Percentiles rank a stretch among this genome's conserved stretches.
phyloP scores from a whole-genome alignment of 2,797 vertebrate species.

The Apogon talboti region DNA sequence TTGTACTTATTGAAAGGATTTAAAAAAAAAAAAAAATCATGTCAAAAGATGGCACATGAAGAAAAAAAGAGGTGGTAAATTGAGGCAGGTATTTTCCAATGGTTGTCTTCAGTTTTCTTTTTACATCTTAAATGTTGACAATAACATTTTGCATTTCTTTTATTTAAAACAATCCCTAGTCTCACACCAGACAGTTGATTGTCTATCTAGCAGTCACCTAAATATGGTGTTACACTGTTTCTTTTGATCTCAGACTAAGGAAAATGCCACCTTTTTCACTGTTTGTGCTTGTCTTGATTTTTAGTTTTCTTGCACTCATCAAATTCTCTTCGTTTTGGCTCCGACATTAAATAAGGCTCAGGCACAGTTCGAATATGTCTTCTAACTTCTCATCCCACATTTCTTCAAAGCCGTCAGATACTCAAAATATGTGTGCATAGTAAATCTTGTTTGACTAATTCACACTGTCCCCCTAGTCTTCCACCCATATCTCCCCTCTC shows the following conservation, averaged over 20 bases:
- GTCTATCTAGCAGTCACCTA: not conserved
- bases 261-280: not conserved
- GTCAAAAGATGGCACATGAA: not conserved
- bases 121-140: not conserved
- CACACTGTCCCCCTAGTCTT: conserved; percentile 32
- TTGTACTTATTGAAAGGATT: too few relatives aligned
- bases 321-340: conserved; percentile 15
- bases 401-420: conserved; percentile 38
- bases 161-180: not conserved
- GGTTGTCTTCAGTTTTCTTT: not conserved
- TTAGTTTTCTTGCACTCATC: too few relatives aligned
- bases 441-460: conserved; percentile 60
- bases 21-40: too few relatives aligned
- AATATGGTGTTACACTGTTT: not conserved
- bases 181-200: not conserved
- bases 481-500: conserved; percentile 22
- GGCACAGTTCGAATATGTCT: conserved; percentile 11
- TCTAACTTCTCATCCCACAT: conserved; percentile 30
- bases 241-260: not conserved
- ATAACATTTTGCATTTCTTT: not conserved
- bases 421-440: conserved; percentile 30
- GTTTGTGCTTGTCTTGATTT: not conserved
- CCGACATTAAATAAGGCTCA: conserved; percentile 14
- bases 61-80: not conserved
- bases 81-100: not conserved